Evolutionary conservation across 2,113 vertebrate species (phyloP).

Genomic region (Ptychochromis oligacanthus): DNA sequence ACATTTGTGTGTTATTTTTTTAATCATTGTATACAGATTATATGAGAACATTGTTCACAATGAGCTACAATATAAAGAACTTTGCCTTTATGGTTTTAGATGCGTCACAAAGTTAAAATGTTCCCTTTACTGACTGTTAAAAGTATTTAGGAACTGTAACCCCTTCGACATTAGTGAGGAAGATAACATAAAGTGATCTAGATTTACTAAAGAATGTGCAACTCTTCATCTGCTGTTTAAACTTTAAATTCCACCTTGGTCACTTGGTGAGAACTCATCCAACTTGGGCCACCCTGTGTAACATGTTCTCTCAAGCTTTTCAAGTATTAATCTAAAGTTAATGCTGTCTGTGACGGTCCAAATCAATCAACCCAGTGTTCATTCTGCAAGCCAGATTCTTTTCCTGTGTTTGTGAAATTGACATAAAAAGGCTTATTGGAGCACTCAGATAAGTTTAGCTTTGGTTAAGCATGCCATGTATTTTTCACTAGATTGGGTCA

Average conservation of each 20-base stretch:
- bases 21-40: not conserved
- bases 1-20: not conserved
- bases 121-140: not conserved
- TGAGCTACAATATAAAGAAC: not conserved
- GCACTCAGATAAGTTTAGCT: not conserved
- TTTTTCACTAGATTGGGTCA: not conserved
- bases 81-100: not conserved
- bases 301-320: not conserved
- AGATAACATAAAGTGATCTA: not conserved
- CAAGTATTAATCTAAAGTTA: constrained; percentile 39
- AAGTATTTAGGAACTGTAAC: not conserved
- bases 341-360: constrained; percentile 7
- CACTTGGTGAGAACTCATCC: no score
- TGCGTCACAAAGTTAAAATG: not conserved
- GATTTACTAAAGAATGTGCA: not conserved
- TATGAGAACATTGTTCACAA: not conserved
- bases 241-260: constrained; percentile 21
- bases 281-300: not conserved
- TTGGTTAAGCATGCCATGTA: not conserved
- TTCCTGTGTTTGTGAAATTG: not conserved
- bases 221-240: constrained; percentile 11
- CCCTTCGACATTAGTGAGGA: not conserved
- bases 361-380: constrained; percentile 1
- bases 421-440: not conserved
- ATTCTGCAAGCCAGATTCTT: not conserved